Percentiles rank a stretch among this genome's conserved stretches.
phyloP scores from a whole-genome alignment of 92 coral and sea anemone genomes.

The Epizoanthus illoricatus region DNA sequence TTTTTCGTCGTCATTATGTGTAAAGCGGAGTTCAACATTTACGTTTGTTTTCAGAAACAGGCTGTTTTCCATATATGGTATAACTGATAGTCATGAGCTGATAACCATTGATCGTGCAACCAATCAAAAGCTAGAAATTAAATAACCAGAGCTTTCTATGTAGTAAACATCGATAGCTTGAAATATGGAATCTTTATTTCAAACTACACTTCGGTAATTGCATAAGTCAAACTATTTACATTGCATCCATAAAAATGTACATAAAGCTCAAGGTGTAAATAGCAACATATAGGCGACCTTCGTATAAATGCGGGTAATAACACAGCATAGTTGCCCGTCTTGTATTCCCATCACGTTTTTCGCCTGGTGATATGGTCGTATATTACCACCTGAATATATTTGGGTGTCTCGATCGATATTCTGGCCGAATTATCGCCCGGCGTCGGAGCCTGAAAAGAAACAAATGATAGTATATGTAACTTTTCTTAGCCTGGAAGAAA shows the following conservation, averaged over 20 bases:
- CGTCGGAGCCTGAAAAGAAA: slow-evolving; percentile 66
- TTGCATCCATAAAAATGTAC: neutral
- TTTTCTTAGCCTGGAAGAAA: neutral
- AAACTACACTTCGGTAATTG: neutral
- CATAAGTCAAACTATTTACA: neutral
- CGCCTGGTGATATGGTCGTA: slow-evolving; percentile 97
- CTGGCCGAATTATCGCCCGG: slow-evolving; percentile 98
- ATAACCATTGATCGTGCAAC: no score
- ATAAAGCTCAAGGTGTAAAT: neutral
- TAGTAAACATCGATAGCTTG: no score
- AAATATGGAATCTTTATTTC: neutral
- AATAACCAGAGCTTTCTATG: no score
- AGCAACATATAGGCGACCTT: neutral
- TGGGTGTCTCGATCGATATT: slow-evolving; percentile 79
- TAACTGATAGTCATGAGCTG: no score
- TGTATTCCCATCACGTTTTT: slow-evolving; percentile 55
- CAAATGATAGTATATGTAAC: neutral
- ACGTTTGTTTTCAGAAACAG: no score
- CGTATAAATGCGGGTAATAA: neutral
- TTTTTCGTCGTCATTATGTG: no score
- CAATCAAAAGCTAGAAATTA: no score
- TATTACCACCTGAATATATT: slow-evolving; percentile 87
- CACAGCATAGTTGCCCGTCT: neutral
- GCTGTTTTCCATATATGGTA: no score
- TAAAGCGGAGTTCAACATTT: no score